Evolutionary conservation across 2,888 invertebrate species (phyloP), one percentile per base, ranked within the genome.

Genomic region (Melolontha melolontha): DNA sequence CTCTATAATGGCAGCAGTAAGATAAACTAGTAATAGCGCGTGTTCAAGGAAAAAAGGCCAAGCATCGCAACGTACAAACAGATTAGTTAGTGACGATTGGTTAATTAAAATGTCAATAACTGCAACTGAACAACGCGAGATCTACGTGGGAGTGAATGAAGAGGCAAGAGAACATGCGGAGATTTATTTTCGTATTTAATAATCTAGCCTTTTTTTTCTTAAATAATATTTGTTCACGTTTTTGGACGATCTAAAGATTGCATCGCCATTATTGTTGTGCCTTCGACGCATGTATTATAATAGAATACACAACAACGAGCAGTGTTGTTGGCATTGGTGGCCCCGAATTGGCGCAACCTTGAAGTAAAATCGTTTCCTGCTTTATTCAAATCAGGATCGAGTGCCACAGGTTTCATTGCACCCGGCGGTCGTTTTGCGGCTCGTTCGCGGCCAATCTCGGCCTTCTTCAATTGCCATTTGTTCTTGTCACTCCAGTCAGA

Each of bases 381-480:
- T 66, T 55, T 50, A 59, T 57, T 51, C 66, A 50, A 55, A 59
- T 62, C 57, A 44, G 57, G 57, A 57, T 57, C 59, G 47, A 62
- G 59, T 62, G 59, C 65, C 59, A 62, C 59, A 62, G 59, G 59
- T 62, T 62, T 62, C 66, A 59, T 66, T 66, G 66, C 66, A 66
- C 66, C 55, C 66, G 57, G 34, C 29, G 50, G 16, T 51, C 29
- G 29, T 12, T 51, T 51, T 42, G 16, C 57, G 57, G 34, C 27
- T 27, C 12, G n/a, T 52, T 52, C 51, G 34, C n/a, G 27, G n/a
- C 27, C 34, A 34, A 34, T 34, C 34, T 6, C 34, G 34, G 34
- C 34, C 34, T 34, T 34, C 34, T 34, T 34, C 34, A 34, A 8
- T 34, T 34, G 34, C 34, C 34, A 34, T 34, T 34, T 34, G 34